These are phyloP conservation scores for Nebria salina DNA, from an alignment of 2,888 invertebrate species.

Conservation along the genomic window DNA sequence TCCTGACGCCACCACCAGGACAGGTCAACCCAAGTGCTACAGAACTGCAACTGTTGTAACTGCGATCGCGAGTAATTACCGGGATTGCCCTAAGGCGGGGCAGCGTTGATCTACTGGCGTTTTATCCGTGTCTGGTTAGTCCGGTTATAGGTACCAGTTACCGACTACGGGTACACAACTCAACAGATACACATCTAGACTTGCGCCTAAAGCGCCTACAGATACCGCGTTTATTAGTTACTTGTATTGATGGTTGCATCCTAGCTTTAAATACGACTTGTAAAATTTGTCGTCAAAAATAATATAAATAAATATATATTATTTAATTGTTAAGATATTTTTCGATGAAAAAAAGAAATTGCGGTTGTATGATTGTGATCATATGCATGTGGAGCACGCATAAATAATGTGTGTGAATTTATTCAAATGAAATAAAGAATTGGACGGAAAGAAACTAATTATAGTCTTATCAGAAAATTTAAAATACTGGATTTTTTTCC, in stretches of 20 bases:
- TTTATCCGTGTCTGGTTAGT: neutral
- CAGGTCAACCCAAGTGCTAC: neutral
- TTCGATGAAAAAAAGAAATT: too few species aligned
- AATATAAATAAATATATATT: too few species aligned
- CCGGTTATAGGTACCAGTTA: neutral
- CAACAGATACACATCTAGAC: conserved; percentile 15
- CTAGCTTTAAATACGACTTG: neutral
- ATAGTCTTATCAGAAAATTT: conserved; percentile 26
- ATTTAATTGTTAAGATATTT: too few species aligned
- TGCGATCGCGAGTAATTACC: conserved; percentile 12
- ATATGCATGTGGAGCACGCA: conserved; percentile 15
- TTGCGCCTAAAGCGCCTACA: conserved; percentile 18
- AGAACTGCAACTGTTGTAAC: conserved; percentile 21
- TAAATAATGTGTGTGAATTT: conserved; percentile 11
- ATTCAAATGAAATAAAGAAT: conserved; percentile 24
- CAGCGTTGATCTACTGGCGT: neutral
- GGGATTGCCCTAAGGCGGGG: conserved; percentile 6
- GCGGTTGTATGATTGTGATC: neutral
- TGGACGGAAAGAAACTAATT: conserved; percentile 28
- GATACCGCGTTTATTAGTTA: neutral
- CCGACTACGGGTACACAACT: neutral
- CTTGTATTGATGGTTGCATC: conserved; percentile 11
- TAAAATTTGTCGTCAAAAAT: too few species aligned
- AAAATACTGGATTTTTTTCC: conserved; percentile 25
- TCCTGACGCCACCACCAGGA: neutral